Base-by-base conservation (phyloP, 2,888 invertebrate genomes). In the Carcina quercana region DNA sequence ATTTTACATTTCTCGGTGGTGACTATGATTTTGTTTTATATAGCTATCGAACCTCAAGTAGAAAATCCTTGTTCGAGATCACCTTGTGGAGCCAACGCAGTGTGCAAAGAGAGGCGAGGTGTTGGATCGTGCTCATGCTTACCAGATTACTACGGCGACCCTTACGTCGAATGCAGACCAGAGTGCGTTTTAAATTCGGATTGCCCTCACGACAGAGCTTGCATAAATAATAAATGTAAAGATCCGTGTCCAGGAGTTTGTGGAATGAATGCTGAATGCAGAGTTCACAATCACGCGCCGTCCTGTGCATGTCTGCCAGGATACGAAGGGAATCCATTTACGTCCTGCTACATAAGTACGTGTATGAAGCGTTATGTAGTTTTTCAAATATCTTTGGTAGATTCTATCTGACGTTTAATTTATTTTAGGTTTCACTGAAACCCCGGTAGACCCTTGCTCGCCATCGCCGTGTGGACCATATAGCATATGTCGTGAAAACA, bases 111-210 rank as follows among this genome's bases (percentile, higher is more conserved):
- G 75, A 86, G 89, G 53, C 89, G 91, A 57, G 92, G 91, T 47
- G 90, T 90, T 34, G 94, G 94, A 27, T 92, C 94, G 40, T 95
- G 95, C 68, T 86, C 88, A 41, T 95, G 95, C 74, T 78, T 93
- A 42, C 87, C 90, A 35, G 93, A 93, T 54, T 95, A 93, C 68
- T 91, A 89, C 53, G 95, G 95, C 30, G 94, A 95, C 79, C 95
- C 95, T 2, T 94, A 95, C 55, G 82, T 91, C 25, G 92, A 92
- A 57, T 95, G 95, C 67, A 86, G 93, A 59, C 95, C 95, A 14
- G 94, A 95, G 85, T 95, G 95, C 66, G 89, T 94, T n/a, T 87
- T 92, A 48, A 95, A 95, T 66, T 89, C 91, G 5, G 95, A 96
- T 55, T 96, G 95, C 70, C 85, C 89, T 4, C 87, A 87, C 55